phyloP scores from a whole-genome alignment of 2,888 invertebrate species.

The Cetonia aurata region DNA sequence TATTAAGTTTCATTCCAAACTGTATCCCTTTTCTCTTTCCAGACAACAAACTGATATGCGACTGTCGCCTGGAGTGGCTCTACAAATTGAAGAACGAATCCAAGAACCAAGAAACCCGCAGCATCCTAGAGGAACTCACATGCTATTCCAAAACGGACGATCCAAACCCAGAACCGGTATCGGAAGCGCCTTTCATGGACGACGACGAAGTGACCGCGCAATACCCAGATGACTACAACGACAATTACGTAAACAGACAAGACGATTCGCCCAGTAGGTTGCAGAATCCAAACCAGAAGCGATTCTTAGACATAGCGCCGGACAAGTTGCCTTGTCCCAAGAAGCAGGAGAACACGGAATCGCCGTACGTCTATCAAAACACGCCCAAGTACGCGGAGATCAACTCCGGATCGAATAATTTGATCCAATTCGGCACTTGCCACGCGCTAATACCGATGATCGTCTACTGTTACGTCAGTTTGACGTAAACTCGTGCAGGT shows the following conservation, averaged over 20 bases:
- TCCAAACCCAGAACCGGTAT: slow-evolving; percentile 49
- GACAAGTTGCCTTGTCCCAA: slow-evolving; percentile 64
- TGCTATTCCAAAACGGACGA: slow-evolving; percentile 66
- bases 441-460: slow-evolving; percentile 14
- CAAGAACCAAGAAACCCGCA: slow-evolving; percentile 76
- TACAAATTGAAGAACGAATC: slow-evolving; percentile 81
- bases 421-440: slow-evolving; percentile 22
- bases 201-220: slow-evolving; percentile 38
- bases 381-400: slow-evolving; percentile 58
- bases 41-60: slow-evolving; percentile 88
- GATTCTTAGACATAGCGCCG: slow-evolving; percentile 58
- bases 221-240: slow-evolving; percentile 52
- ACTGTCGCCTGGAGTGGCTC: slow-evolving; percentile 87
- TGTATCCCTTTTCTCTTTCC: slow-evolving; percentile 64
- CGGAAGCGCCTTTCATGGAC: slow-evolving; percentile 16
- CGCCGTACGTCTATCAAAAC: slow-evolving; percentile 58
- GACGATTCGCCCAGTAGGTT: slow-evolving; percentile 53
- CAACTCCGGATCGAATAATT: slow-evolving; percentile 50
- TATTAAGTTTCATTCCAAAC: too few relatives aligned
- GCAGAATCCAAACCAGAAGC: slow-evolving; percentile 55
- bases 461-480: slow-evolving; percentile 14
- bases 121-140: slow-evolving; percentile 78
- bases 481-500: slow-evolving; percentile 24
- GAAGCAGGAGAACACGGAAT: slow-evolving; percentile 60
- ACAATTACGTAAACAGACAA: slow-evolving; percentile 55